Evolutionary conservation across 2,888 invertebrate genomes (phyloP), one percentile per base, ranked within the genome.

Genomic region (Tromatobia lineatoria): DNA sequence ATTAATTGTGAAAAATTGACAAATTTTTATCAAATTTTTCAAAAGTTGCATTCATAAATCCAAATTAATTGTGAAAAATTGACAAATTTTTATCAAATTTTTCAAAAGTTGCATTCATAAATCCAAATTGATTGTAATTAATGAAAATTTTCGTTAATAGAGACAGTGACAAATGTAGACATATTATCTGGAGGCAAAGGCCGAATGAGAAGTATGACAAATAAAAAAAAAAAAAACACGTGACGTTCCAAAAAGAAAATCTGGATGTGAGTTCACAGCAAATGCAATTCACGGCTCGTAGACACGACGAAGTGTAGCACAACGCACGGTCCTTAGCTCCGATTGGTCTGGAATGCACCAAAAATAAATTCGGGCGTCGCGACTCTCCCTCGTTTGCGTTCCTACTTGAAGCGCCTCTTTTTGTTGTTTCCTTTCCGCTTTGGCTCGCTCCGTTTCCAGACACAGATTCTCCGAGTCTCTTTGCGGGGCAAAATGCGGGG

Each of bases 281-380:
- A 11, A 59, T 59, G 59, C 15, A 10, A 42, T 42, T 38, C 18
- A 42, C 64, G 64, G 64, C 20, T 64, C 64, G 38, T 38, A 64
- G 64, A 64, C 64, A 18, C 11, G 20, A 38, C 11, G 1, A 10
- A 38, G n/a, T 38, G 61, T 50, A 80, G 71, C 75, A 42, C 66
- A 47, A 57, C 70, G 25, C 64, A 20, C 77, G 64, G 71, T 59
- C 54, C 45, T 64, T 52, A 23, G 67, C 61, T 69, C 81, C 75
- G 82, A 81, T 85, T 85, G 85, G 87, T 86, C 86, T 90, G 91
- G 91, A 91, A 91, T 91, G 91, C 89, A 90, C 91, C 89, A 88
- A 91, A 91, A 91, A 91, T 91, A 91, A 88, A 87, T 90, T 88
- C 81, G 85, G 81, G 85, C 88, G 89, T 87, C 89, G 85, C 66